Base-by-base conservation (phyloP, 2,797 vertebrate genomes). In the Acrossocheilus wenchowensis region DNA sequence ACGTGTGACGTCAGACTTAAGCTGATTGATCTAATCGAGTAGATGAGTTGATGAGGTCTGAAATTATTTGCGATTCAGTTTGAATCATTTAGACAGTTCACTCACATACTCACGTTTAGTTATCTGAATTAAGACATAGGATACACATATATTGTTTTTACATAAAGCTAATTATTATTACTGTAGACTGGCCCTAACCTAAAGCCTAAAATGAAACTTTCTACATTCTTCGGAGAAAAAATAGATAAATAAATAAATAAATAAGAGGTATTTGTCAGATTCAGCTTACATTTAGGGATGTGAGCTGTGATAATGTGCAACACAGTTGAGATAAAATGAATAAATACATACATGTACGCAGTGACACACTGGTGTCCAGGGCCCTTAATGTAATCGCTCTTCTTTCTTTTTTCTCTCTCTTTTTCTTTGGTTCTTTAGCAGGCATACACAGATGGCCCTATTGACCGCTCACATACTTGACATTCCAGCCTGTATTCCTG, bases 401-500 rank as follows among this genome's bases (percentile, higher is more conserved):
- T 34, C 17, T 4, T 71, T 41, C 17, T 45, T 45, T 50, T 19
- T 62, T 26, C 66, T 77, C 54, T 52, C 26, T 64, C 62, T 83
- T 73, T 57, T 26, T 72, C 81, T 87, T 74, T 73, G 54, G 41
- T 57, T 54, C 41, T 71, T 73, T 64, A 75, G 69, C 69, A 85
- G 79, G 66, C 85, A 86, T 88, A 90, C 92, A 89, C 89, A 89
- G 92, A 92, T 91, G 92, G 94, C 91, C 86, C 81, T 71, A 93
- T 93, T 92, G 93, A 94, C 94, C 88, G 92, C 92, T 92, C 90
- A 89, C 95, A 95, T 96, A 95, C 94, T 92, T 96, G 93, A 93
- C 94, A 96, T 96, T 96, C 95, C 95, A 82, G 85, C 89, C 92
- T 90, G 80, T 93, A 94, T 95, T 96, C 93, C 94, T 92, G 92